Conservation (phyloP, 2,888 invertebrate species). For the Leucophenga maculata region DNA sequence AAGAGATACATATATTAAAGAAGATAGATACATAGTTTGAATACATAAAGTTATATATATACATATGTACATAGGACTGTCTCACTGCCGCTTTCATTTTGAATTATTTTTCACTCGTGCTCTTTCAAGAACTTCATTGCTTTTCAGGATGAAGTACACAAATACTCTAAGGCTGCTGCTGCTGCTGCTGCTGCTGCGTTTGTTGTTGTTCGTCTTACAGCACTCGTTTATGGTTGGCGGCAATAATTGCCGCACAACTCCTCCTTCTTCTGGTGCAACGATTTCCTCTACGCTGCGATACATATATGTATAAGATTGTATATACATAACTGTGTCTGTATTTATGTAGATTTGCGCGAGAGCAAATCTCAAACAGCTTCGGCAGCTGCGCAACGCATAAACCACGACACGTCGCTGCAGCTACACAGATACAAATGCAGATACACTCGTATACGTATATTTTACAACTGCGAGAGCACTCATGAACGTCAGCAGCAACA, state of each 20-base stretch:
- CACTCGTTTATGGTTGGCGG: background rate
- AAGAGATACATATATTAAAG: too few species aligned
- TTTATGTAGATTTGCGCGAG: conserved; percentile 37
- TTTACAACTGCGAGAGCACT: too few species aligned
- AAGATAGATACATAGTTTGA: too few species aligned
- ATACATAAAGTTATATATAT: too few species aligned
- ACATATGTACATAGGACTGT: too few species aligned
- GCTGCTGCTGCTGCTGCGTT: too few species aligned
- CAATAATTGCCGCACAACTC: background rate
- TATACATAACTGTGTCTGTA: background rate
- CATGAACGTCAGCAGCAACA: conserved; percentile 22
- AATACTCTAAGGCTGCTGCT: conserved; percentile 27
- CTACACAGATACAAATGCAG: background rate
- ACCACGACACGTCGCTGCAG: conserved; percentile 29
- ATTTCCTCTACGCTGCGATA: background rate
- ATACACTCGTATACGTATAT: too few species aligned
- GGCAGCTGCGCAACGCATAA: conserved; percentile 24
- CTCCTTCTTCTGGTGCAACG: background rate
- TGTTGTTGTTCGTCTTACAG: conserved; percentile 14
- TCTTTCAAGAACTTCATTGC: too few species aligned
- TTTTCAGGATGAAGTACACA: background rate
- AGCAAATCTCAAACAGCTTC: conserved; percentile 52
- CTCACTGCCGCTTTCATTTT: too few species aligned
- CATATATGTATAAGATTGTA: background rate
- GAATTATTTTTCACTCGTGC: too few species aligned